A percentile compares a stretch with the other conserved stretches of the same genome.
Conservation (phyloP, 2,797 vertebrate species). For the Jordanella pulchra region DNA sequence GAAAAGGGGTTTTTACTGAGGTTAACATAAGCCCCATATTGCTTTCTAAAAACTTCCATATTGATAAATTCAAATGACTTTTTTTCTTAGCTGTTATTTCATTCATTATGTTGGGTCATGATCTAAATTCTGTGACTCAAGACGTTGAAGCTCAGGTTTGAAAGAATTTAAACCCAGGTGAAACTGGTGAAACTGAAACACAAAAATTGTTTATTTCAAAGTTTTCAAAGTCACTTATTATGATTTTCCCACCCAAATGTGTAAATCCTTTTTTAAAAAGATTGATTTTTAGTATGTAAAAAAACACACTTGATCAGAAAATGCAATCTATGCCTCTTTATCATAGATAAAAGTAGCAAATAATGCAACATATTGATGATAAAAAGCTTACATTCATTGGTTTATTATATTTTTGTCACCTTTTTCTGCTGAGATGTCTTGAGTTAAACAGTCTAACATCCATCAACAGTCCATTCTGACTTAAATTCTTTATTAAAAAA, state of each 20-base stretch:
- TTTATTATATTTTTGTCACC: neutral
- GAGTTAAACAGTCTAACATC: constrained; percentile 15
- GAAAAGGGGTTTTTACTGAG: neutral
- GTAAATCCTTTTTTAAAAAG: neutral
- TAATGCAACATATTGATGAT: neutral
- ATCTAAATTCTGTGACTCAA: neutral
- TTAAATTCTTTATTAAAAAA: constrained; percentile 18
- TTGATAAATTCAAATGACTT: neutral
- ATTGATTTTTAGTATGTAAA: neutral
- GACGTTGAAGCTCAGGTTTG: neutral
- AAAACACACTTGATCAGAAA: neutral
- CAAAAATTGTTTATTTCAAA: neutral
- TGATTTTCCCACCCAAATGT: neutral
- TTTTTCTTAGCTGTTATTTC: neutral
- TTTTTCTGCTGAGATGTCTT: neutral
- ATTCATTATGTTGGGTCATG: neutral
- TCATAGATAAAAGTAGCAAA: neutral
- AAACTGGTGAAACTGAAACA: neutral
- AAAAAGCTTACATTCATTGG: neutral
- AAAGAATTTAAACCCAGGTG: neutral
- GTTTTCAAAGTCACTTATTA: too few relatives aligned
- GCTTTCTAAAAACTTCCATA: neutral
- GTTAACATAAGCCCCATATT: neutral
- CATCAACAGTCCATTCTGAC: constrained; percentile 2
- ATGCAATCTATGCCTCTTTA: neutral